Base-by-base conservation (phyloP, 92 coral and sea anemone genomes). In the Epizoanthus fatuus region DNA sequence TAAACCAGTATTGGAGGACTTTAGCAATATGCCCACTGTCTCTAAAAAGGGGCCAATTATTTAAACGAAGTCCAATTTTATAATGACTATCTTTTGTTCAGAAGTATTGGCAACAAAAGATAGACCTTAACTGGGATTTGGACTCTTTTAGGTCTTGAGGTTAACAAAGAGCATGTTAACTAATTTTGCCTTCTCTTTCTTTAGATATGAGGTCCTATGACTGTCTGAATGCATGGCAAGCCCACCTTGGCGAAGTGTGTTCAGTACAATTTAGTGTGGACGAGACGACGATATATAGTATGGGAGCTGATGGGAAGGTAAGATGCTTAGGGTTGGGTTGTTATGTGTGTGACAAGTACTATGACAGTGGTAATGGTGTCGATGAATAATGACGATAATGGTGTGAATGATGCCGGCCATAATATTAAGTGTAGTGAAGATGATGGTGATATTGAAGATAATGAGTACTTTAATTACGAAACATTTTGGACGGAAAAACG, bases 241-340 rank as follows among this genome's bases (percentile, higher is more conserved):
- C 98, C 47, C 99, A 96, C 57, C 88, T 47, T 10, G 94, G 96
- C 8, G 96, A 92, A 77, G 98, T 94, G 74, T 94, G 92, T 72
- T 94, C 96, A 17, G 91, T 96, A 35, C 98, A 94, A 90, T 96
- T 96, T 66, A 96, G 98, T 83, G 99, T 95, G 2, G 99, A 96
- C 59, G 99, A 96, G 88, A 96, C 98, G 38, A 95, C 98, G 7
- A 84, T 90, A 49, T 96, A 95, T 91, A 96, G 99, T 70, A 95
- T 96, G 98, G 99, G 99, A 3, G 84, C 90, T 39, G 99, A 96
- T 58, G 96, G 95, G 40, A 91, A 92, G 94, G 99, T 96, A 84
- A 58, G 78, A 15, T 9, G 0, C 7, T 47, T 22, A 49, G 14
- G 52, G 10, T 38, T 63, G n/a, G 40, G 38, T 25, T 29, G 69